Evolutionary conservation across 2,888 invertebrate species (phyloP).

Genomic region (Priocnemis perturbator): DNA sequence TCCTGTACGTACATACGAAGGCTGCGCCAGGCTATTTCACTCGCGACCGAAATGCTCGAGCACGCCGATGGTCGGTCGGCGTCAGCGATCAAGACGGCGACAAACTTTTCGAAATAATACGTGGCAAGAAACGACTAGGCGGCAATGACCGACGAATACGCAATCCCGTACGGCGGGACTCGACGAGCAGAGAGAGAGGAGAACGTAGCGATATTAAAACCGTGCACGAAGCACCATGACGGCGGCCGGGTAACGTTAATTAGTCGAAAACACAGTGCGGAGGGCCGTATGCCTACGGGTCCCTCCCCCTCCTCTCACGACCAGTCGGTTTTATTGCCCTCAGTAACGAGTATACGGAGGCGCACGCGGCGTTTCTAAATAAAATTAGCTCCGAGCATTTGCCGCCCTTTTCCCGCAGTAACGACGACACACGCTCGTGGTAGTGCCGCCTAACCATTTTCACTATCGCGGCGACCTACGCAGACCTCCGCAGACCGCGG

Average conservation of each 20-base stretch:
- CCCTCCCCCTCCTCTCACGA: conserved; percentile 26
- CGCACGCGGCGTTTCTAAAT: conserved; percentile 56
- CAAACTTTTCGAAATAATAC: too few relatives aligned
- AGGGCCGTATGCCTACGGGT: conserved; percentile 49
- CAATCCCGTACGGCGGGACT: background rate
- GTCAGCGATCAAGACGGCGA: too few relatives aligned
- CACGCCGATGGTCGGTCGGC: too few relatives aligned
- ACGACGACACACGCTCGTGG: background rate
- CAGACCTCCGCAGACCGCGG: too few relatives aligned
- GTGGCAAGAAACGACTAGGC: too few relatives aligned
- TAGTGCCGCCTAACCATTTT: background rate
- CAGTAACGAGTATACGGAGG: conserved; percentile 52
- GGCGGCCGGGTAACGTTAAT: conserved; percentile 50
- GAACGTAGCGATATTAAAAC: conserved; percentile 51
- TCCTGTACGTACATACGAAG: too few relatives aligned
- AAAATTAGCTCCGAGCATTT: conserved; percentile 53
- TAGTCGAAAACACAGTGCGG: conserved; percentile 57
- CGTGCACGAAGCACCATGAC: conserved; percentile 47
- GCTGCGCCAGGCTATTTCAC: too few relatives aligned
- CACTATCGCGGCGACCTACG: background rate
- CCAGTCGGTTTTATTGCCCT: conserved; percentile 53
- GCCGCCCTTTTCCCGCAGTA: conserved; percentile 33
- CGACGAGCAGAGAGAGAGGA: background rate
- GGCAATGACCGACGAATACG: background rate
- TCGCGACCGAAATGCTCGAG: too few relatives aligned